phyloP scores from a whole-genome alignment of 1,140 invertebrate genomes.

The Drosophila pruinosa region DNA sequence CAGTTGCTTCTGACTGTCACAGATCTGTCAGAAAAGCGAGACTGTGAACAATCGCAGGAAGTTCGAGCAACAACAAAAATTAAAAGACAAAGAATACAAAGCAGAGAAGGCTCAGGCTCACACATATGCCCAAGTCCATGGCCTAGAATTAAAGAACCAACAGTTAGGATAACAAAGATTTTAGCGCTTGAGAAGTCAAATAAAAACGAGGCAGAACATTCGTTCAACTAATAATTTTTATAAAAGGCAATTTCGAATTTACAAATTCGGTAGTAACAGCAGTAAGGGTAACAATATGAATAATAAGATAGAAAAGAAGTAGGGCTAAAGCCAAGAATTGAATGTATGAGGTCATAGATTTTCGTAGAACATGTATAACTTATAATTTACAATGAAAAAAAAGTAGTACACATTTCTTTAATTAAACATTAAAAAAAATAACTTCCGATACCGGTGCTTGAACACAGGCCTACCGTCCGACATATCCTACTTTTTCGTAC shows the following conservation, averaged over 20 bases:
- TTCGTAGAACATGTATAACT: no score
- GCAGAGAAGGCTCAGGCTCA: conserved; percentile 24
- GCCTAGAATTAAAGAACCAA: conserved; percentile 61
- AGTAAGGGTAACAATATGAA: conserved; percentile 41
- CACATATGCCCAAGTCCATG: neutral
- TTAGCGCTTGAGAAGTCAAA: conserved; percentile 74
- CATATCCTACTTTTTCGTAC: no score
- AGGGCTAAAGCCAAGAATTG: no score
- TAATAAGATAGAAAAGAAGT: neutral
- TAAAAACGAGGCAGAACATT: conserved; percentile 62
- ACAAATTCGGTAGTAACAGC: conserved; percentile 22
- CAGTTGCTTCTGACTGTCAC: conserved; percentile 63
- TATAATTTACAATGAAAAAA: no score
- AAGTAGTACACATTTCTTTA: no score
- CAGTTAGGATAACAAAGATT: conserved; percentile 74
- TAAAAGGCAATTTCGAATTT: conserved; percentile 69
- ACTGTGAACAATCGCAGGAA: conserved; percentile 80
- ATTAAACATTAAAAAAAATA: no score
- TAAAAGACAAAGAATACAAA: conserved; percentile 39
- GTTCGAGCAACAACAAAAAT: conserved; percentile 64
- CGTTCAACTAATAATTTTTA: conserved; percentile 81
- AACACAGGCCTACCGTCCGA: no score
- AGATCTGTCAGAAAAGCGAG: conserved; percentile 74
- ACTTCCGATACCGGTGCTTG: no score
- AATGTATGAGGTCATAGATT: no score